phyloP scores from a whole-genome alignment of 2,888 invertebrate species.

The Brachylomia viminalis region DNA sequence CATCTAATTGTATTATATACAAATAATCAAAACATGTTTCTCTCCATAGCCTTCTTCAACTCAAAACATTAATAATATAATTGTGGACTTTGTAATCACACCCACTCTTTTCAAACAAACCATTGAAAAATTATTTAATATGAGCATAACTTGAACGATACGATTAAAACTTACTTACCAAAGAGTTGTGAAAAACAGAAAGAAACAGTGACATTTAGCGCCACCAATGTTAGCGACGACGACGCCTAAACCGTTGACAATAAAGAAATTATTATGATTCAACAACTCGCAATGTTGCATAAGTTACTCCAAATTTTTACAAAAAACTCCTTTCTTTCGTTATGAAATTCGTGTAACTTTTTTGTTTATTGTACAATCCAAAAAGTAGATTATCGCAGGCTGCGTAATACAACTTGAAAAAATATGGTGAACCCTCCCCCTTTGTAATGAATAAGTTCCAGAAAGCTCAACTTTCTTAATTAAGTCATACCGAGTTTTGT shows the following conservation, averaged over 20 bases:
- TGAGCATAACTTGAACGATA: constrained; percentile 37
- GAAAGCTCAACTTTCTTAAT: constrained; percentile 43
- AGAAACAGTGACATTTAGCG: constrained; percentile 44
- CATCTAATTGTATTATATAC: not conserved
- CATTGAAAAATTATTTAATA: constrained; percentile 32
- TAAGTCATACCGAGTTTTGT: constrained; percentile 48
- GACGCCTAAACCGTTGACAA: constrained; percentile 35
- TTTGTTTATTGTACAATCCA: constrained; percentile 46
- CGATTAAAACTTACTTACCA: constrained; percentile 36
- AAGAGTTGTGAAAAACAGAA: constrained; percentile 51
- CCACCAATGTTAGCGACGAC: constrained; percentile 12
- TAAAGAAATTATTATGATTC: constrained; percentile 23
- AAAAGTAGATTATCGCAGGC: constrained; percentile 38
- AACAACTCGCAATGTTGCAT: constrained; percentile 43
- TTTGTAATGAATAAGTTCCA: constrained; percentile 44
- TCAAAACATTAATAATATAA: constrained; percentile 8
- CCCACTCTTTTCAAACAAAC: constrained; percentile 24
- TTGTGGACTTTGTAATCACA: not conserved
- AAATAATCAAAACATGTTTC: not conserved
- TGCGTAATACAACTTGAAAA: constrained; percentile 51
- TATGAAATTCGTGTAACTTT: constrained; percentile 59
- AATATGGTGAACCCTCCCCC: constrained; percentile 33
- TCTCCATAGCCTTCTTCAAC: not conserved
- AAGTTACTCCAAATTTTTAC: constrained; percentile 31
- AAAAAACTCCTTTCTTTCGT: constrained; percentile 32